Evolutionary conservation across 23 tunicate genomes (phyloP).

Genomic region (Styela plicata): DNA sequence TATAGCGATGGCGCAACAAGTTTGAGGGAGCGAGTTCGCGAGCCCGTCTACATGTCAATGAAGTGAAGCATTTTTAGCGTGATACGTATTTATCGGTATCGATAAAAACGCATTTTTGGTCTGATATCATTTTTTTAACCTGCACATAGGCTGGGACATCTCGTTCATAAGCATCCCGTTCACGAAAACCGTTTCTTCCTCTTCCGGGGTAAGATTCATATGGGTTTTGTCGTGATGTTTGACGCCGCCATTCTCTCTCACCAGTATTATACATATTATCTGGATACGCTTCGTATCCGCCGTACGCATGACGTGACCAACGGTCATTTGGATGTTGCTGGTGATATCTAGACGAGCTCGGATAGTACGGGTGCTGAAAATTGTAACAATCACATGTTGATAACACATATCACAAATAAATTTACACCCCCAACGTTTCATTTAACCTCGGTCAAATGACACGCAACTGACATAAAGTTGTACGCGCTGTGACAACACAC

Average conservation of each 20-base stretch:
- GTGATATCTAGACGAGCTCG: not conserved
- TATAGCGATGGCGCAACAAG: too few relatives aligned
- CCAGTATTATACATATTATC: not conserved
- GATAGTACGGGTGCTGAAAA: conserved; percentile 6
- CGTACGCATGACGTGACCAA: conserved; percentile 2
- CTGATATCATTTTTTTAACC: not conserved
- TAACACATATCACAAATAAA: too few relatives aligned
- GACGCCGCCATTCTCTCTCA: not conserved
- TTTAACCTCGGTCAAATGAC: too few relatives aligned
- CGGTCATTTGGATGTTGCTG: not conserved
- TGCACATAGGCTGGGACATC: not conserved
- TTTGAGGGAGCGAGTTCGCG: not conserved
- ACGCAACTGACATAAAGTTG: too few relatives aligned
- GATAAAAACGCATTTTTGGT: not conserved
- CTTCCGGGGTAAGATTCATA: not conserved
- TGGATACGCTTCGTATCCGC: conserved; percentile 1
- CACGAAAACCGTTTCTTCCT: too few relatives aligned
- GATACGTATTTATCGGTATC: not conserved
- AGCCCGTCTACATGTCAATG: not conserved
- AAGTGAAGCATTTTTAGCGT: not conserved
- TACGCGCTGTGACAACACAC: too few relatives aligned
- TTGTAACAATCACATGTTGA: too few relatives aligned
- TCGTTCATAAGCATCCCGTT: not conserved
- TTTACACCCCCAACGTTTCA: too few relatives aligned
- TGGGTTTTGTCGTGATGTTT: not conserved